Base-by-base conservation (phyloP, 2,113 vertebrate species). In the Burhinus oedicnemus region DNA sequence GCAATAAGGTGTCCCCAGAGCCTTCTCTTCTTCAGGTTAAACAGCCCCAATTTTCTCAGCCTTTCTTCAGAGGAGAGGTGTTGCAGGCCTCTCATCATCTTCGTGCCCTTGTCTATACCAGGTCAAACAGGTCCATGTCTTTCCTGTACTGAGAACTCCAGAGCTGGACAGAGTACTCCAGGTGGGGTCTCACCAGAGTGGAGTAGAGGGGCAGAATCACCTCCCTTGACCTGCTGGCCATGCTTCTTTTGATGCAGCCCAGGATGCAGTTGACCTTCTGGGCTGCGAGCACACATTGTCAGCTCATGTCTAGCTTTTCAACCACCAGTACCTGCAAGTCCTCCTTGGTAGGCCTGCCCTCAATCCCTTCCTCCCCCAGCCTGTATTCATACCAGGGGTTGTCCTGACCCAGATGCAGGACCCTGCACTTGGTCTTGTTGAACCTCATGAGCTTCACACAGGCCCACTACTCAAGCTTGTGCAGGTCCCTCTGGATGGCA, bases 201-300 rank as follows among this genome's bases (percentile, higher is more conserved):
- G 30, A 76, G 6, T 2, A 80, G 23, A 23, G 22, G 6, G 16
- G 3, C 1, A 75, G 2, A 64, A 55, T 38, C 16, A 32, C 15
- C 22, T 74, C 34, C 11, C 29, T 71, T 0, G 0, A 51, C 29
- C 22, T 78, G 5, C 25, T 49, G 4, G 11, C 11, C 21, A 18
- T 1, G 1, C 5, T 51, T 61, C 27, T 61, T 82, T 89, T 36
- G 42, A 21, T n/a, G n/a, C 2, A 51, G 8, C 5, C 15, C 19
- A 54, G 13, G 11, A 42, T 34, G 26, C 11, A 11, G 15, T 13
- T 49, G 34, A 22, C 34, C 6, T 47, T 27, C 45, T 49, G 21
- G 64, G 6, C 29, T 44, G 20, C 13, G 7, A 5, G 13, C 5
- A 5, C 29, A 44, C 12, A 29, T 64, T 19, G 17, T 42, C 12